Conservation (phyloP, 2,888 invertebrate genomes). For the Melipona bicolor region DNA sequence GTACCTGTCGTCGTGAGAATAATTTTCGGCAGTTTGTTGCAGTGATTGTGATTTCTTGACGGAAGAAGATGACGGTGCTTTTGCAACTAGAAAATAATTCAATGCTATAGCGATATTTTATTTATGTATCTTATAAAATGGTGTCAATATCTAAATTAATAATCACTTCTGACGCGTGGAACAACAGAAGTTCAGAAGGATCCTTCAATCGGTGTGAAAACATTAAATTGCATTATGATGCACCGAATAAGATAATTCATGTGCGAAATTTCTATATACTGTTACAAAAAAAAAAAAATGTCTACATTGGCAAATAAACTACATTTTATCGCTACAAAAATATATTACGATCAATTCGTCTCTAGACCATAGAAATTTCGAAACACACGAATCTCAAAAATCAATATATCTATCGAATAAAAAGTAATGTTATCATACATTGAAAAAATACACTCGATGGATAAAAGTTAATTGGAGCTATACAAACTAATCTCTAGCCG, state of each 20-base stretch:
- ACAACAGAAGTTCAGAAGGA: constrained; percentile 11
- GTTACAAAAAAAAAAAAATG: background rate
- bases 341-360: background rate
- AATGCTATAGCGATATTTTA: constrained; percentile 43
- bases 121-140: constrained; percentile 6
- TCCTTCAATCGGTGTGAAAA: constrained; percentile 12
- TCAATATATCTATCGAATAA: constrained; percentile 29
- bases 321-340: background rate
- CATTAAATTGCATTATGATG: constrained; percentile 15
- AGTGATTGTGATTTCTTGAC: constrained; percentile 84
- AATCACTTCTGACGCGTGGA: constrained; percentile 24
- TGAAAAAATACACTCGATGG: constrained; percentile 34
- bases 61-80: constrained; percentile 78
- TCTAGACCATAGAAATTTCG: constrained; percentile 24
- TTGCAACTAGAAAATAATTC: constrained; percentile 81
- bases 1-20: constrained; percentile 81
- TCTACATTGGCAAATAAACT: too few species aligned
- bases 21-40: constrained; percentile 82
- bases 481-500: constrained; percentile 58
- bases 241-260: constrained; percentile 9
- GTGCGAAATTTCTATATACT: constrained; percentile 39
- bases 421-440: constrained; percentile 46
- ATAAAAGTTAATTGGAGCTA: constrained; percentile 35
- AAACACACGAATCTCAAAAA: constrained; percentile 15
- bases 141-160: constrained; percentile 38